A percentile compares a stretch with the other conserved stretches of the same genome.
Evolutionary conservation across 2,888 invertebrate species (phyloP).

Genomic region (Gerris lacustris): DNA sequence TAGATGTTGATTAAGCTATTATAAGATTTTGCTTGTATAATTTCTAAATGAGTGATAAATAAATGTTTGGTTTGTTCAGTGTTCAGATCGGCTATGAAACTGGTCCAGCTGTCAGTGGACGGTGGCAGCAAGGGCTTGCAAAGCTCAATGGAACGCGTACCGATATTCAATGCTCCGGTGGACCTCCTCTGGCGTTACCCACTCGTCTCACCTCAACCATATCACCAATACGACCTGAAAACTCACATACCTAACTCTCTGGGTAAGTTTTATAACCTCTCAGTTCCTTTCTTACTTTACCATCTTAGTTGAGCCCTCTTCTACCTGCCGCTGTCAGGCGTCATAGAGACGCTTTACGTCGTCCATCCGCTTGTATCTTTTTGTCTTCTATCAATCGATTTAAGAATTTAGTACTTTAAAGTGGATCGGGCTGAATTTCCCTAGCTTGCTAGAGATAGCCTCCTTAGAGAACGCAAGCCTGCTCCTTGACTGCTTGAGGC

Average conservation of each 20-base stretch:
- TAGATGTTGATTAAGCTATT: not conserved
- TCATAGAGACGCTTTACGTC: no score
- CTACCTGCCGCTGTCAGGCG: no score
- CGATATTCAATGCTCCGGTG: slow-evolving; percentile 48
- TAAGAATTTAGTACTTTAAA: no score
- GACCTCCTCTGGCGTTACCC: slow-evolving; percentile 83
- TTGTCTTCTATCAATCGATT: no score
- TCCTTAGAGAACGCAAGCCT: no score
- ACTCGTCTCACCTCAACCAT: slow-evolving; percentile 46
- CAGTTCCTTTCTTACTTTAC: not conserved
- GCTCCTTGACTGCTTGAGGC: no score
- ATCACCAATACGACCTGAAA: slow-evolving; percentile 65
- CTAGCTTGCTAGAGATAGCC: no score
- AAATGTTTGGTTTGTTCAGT: slow-evolving; percentile 8
- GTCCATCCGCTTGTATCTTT: no score
- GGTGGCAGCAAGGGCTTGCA: slow-evolving; percentile 20
- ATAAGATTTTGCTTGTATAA: not conserved
- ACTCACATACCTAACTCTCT: slow-evolving; percentile 71
- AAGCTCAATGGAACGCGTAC: slow-evolving; percentile 57
- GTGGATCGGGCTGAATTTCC: no score
- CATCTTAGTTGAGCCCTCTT: no score
- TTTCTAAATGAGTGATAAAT: not conserved
- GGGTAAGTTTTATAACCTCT: slow-evolving; percentile 35
- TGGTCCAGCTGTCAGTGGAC: slow-evolving; percentile 23
- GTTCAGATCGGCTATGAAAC: slow-evolving; percentile 26